A percentile compares a stretch with the other conserved stretches of the same genome.
These are phyloP conservation scores for Scaptomyza cyrtandrae DNA, from an alignment of 2,888 invertebrate genomes.

Conservation along the genomic window DNA sequence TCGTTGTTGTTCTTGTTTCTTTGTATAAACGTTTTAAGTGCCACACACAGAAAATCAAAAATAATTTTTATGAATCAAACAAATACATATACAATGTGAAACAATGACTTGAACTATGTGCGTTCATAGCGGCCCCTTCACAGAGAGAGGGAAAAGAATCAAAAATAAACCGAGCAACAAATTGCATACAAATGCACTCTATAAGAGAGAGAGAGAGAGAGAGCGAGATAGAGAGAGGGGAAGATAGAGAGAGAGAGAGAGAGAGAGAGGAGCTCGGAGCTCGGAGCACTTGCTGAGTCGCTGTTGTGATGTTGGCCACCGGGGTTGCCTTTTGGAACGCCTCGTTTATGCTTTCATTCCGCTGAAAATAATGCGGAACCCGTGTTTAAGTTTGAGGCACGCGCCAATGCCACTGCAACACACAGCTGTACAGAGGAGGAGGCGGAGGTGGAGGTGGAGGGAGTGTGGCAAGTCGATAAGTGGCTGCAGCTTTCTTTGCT, in stretches of 20 bases:
- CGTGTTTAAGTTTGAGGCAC: constrained; percentile 73
- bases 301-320: constrained; percentile 61
- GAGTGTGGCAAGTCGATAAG: neutral
- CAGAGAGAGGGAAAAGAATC: constrained; percentile 19
- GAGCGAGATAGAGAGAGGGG: neutral
- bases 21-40: constrained; percentile 14
- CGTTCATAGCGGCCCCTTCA: constrained; percentile 7
- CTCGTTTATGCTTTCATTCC: constrained; percentile 77
- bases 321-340: constrained; percentile 58
- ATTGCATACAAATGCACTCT: constrained; percentile 51
- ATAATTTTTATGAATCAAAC: constrained; percentile 45
- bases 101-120: constrained; percentile 45
- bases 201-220: neutral
- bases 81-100: constrained; percentile 10
- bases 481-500: constrained; percentile 9
- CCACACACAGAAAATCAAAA: constrained; percentile 11
- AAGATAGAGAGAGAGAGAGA: neutral
- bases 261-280: neutral
- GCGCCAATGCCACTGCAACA: constrained; percentile 56
- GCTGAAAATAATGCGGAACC: constrained; percentile 76
- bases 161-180: constrained; percentile 69
- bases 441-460: neutral
- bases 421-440: constrained; percentile 18
- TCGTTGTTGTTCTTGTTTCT: neutral
- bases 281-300: constrained; percentile 15